Evolutionary conservation across 2,888 invertebrate species (phyloP).

Genomic region (Geotrupes spiniger): DNA sequence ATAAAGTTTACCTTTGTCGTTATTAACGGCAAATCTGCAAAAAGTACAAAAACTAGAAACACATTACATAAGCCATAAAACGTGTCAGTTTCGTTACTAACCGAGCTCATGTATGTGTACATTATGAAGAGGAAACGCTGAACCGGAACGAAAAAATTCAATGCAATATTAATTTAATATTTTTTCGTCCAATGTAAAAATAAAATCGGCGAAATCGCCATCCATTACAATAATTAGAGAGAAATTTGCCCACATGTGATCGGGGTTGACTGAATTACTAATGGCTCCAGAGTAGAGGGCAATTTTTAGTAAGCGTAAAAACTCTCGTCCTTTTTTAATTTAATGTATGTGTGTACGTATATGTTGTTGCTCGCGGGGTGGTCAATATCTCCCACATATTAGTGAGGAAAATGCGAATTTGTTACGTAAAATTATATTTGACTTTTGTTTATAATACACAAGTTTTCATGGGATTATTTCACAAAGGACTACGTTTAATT

Average conservation of each 20-base stretch:
- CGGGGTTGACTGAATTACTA: constrained; percentile 46
- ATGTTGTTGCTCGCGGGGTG: not conserved
- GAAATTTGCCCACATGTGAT: constrained; percentile 44
- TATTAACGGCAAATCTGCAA: too few relatives aligned
- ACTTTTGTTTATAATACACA: too few relatives aligned
- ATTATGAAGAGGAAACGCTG: constrained; percentile 4
- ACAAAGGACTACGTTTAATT: too few relatives aligned
- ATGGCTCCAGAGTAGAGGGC: constrained; percentile 41
- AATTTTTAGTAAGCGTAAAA: constrained; percentile 38
- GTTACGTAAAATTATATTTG: too few relatives aligned
- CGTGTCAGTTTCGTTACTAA: not conserved
- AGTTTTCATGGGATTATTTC: too few relatives aligned
- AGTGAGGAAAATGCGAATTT: not conserved
- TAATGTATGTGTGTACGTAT: not conserved
- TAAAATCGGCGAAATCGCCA: constrained; percentile 45
- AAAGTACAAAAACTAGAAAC: too few relatives aligned
- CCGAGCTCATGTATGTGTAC: constrained; percentile 1
- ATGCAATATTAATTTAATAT: constrained; percentile 37
- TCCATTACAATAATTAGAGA: constrained; percentile 47
- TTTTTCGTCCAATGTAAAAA: constrained; percentile 42
- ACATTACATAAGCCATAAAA: not conserved
- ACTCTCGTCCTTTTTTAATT: constrained; percentile 29
- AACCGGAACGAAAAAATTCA: constrained; percentile 13
- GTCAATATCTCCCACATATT: constrained; percentile 3
- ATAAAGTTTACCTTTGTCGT: too few relatives aligned